Percentiles rank a stretch among this genome's conserved stretches.
phyloP scores from a whole-genome alignment of 2,888 invertebrate genomes.

The Drosophila antonietae region DNA sequence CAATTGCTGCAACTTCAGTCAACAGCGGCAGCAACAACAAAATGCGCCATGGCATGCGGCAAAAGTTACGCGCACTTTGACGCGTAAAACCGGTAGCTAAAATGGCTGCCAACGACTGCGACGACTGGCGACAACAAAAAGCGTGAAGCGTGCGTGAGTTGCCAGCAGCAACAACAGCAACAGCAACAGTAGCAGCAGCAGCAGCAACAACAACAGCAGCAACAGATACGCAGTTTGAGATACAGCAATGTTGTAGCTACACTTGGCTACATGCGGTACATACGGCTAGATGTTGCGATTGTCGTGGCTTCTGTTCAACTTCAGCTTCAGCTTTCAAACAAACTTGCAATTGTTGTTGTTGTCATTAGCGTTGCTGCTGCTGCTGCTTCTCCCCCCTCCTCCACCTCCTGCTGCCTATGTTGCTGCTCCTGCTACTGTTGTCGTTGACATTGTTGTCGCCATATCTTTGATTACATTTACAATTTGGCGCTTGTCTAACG shows the following conservation, averaged over 20 bases:
- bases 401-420: neutral
- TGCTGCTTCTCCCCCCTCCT: constrained; percentile 3
- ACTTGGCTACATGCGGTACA: constrained; percentile 56
- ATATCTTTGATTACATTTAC: constrained; percentile 59
- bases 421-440: constrained; percentile 6
- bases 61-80: constrained; percentile 76
- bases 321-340: constrained; percentile 20
- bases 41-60: constrained; percentile 67
- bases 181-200: constrained; percentile 14
- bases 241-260: constrained; percentile 70
- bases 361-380: constrained; percentile 14
- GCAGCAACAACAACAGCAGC: constrained; percentile 11
- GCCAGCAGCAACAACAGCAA: constrained; percentile 14
- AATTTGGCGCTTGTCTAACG: constrained; percentile 31
- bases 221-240: constrained; percentile 62
- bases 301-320: constrained; percentile 12
- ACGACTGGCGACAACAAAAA: constrained; percentile 30
- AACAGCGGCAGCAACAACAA: constrained; percentile 44
- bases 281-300: constrained; percentile 50
- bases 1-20: constrained; percentile 33
- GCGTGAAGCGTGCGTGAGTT: constrained; percentile 69
- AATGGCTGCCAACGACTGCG: constrained; percentile 61
- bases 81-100: constrained; percentile 78
- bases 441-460: constrained; percentile 38
- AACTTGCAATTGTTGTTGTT: constrained; percentile 21